Percentiles rank a stretch among this genome's conserved stretches.
These are phyloP conservation scores for Apteryx owenii DNA, from an alignment of 2,113 vertebrate genomes.

Conservation along the genomic window DNA sequence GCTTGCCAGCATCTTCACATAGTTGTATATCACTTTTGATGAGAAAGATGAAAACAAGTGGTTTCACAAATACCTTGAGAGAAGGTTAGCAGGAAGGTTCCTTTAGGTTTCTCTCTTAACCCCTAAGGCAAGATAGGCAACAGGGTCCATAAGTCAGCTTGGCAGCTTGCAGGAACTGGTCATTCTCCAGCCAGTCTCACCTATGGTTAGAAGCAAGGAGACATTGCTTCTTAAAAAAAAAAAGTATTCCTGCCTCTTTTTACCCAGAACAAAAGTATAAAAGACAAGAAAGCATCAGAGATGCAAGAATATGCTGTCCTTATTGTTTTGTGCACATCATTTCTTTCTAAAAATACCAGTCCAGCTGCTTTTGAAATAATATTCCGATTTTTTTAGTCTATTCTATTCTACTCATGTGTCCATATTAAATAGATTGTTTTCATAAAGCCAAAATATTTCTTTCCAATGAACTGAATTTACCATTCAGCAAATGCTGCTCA, in stretches of 20 bases:
- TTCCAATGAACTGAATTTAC: constrained; percentile 7
- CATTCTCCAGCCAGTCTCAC: not conserved
- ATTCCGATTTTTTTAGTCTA: not conserved
- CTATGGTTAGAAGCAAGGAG: not conserved
- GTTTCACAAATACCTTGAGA: not conserved
- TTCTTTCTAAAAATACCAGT: constrained; percentile 4
- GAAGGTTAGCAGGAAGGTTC: not conserved
- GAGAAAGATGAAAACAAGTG: not conserved
- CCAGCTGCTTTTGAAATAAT: constrained; percentile 9
- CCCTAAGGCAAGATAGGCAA: not conserved
- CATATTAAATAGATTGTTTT: not conserved
- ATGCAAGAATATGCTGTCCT: constrained; percentile 9
- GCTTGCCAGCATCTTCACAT: not conserved
- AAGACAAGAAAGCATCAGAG: not conserved
- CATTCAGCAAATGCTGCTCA: constrained; percentile 39
- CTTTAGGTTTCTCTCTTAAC: not conserved
- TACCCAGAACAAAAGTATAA: not conserved
- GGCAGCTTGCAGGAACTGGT: not conserved
- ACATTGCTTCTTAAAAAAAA: not conserved
- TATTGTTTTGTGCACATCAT: not conserved
- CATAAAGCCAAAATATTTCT: constrained; percentile 17
- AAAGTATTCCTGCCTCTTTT: not conserved
- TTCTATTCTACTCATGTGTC: not conserved
- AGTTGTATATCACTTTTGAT: not conserved
- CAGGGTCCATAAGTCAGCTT: not conserved